These are phyloP conservation scores for Peromyscus polionotus DNA, from an alignment of 2,113 vertebrate species.

Conservation along the genomic window DNA sequence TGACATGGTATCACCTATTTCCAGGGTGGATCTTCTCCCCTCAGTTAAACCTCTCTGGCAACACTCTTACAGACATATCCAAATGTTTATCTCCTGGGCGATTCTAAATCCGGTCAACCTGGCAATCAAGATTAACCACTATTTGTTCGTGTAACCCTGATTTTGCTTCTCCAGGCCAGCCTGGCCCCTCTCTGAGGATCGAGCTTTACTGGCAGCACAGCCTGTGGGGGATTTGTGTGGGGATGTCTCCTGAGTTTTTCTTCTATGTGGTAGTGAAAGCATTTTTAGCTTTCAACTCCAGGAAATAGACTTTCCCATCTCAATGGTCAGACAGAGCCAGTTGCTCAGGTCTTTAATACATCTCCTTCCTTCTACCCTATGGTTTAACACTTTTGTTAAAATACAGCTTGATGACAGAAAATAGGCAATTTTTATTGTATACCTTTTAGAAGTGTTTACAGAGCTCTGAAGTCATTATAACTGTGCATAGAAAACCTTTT, in stretches of 20 bases:
- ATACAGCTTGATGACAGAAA: neutral
- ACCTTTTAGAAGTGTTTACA: neutral
- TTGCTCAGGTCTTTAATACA: neutral
- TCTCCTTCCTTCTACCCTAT: neutral
- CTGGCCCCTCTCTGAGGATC: neutral
- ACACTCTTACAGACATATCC: neutral
- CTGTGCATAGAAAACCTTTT: neutral
- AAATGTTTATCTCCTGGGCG: neutral
- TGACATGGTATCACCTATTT: no score
- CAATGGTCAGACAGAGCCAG: neutral
- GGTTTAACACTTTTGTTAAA: neutral
- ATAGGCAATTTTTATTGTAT: neutral
- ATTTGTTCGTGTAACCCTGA: no score
- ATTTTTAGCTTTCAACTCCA: neutral
- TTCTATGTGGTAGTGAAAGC: neutral
- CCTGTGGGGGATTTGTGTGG: accelerated
- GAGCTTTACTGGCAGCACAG: accelerated
- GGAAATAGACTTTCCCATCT: neutral
- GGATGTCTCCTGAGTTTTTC: neutral
- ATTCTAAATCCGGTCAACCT: neutral
- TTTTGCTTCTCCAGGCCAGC: neutral
- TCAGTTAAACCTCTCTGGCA: neutral
- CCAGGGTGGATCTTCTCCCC: neutral
- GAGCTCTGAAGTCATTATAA: neutral
- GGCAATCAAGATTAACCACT: neutral